phyloP scores from a whole-genome alignment of 2,113 vertebrate species.

The Rutilus rutilus region DNA sequence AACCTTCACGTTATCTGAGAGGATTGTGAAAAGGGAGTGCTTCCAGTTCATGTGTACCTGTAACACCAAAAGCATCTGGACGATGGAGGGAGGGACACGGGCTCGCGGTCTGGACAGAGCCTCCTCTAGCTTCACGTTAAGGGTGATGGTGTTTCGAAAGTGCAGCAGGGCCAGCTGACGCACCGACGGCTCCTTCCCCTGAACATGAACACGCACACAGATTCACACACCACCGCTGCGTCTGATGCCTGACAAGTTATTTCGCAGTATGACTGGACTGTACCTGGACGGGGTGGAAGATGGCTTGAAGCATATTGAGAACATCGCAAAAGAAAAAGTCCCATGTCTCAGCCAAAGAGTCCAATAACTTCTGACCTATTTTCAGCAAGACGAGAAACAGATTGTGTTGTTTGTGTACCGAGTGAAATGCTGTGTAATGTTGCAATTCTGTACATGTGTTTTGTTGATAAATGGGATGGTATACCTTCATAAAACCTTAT shows the following conservation, averaged over 20 bases:
- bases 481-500: conserved; percentile 97
- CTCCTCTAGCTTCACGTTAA: conserved; percentile 95
- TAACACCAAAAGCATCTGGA: conserved; percentile 96
- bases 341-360: conserved; percentile 96
- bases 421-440: not conserved
- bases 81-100: conserved; percentile 89
- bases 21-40: too few species aligned
- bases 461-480: not conserved
- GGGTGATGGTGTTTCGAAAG: conserved; percentile 93
- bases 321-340: conserved; percentile 98
- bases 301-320: conserved; percentile 93
- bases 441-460: too few species aligned
- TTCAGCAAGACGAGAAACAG: not conserved
- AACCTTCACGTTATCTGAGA: not conserved
- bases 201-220: not conserved
- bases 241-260: not conserved
- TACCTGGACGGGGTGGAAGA: conserved; percentile 98
- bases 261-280: conserved; percentile 2
- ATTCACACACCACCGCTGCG: not conserved
- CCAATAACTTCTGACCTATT: conserved; percentile 94
- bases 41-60: conserved; percentile 76
- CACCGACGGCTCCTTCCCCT: conserved; percentile 83
- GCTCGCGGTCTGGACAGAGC: conserved; percentile 89
- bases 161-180: conserved; percentile 93
- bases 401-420: not conserved